These are phyloP conservation scores for Falco rusticolus DNA, from an alignment of 2,797 vertebrate genomes.

Conservation along the genomic window DNA sequence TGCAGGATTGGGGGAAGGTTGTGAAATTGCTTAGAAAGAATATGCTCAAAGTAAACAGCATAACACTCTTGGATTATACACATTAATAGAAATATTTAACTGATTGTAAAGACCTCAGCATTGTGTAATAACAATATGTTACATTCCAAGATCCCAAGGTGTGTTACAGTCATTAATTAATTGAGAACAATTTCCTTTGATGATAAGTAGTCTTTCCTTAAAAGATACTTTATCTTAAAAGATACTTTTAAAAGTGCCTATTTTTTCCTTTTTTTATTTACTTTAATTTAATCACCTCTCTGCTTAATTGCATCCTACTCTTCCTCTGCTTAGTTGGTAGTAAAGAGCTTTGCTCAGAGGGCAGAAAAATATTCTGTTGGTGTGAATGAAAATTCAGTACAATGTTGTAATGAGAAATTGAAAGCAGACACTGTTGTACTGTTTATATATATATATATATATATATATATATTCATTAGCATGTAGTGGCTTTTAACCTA, in stretches of 20 bases:
- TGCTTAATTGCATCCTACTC: neutral
- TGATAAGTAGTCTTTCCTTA: constrained; percentile 33
- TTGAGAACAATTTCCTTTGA: constrained; percentile 52
- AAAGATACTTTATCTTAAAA: neutral
- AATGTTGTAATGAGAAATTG: neutral
- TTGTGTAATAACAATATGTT: constrained; percentile 2
- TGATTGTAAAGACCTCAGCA: constrained; percentile 3
- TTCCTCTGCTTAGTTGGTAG: neutral
- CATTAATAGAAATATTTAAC: constrained; percentile 11
- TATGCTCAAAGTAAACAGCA: neutral
- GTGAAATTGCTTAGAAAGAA: constrained; percentile 1
- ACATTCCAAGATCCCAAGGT: constrained; percentile 27
- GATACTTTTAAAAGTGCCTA: neutral
- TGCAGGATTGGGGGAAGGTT: neutral
- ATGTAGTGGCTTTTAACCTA: neutral
- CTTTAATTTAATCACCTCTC: neutral
- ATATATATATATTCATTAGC: neutral
- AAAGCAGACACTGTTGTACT: neutral
- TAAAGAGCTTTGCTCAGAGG: neutral
- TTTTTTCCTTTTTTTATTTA: neutral
- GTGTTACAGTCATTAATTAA: constrained; percentile 45
- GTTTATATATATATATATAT: neutral
- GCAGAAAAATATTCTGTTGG: neutral
- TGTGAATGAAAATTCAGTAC: neutral
- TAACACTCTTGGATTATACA: neutral